Conservation (phyloP, 2,797 vertebrate genomes). For the Rhinoraja longicauda region DNA sequence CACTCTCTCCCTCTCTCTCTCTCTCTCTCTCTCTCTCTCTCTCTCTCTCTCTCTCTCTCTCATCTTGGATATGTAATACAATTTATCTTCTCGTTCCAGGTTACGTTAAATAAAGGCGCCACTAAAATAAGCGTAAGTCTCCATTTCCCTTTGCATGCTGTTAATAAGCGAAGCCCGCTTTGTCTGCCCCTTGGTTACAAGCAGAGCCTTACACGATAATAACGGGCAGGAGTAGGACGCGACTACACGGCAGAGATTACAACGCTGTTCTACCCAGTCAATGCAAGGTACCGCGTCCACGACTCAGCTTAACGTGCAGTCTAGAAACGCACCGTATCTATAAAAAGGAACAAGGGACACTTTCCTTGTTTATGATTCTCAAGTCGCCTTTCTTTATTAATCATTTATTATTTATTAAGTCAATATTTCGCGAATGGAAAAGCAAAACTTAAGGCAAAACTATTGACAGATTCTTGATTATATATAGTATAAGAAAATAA, state of each 20-base stretch:
- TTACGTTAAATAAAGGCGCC: constrained; percentile 68
- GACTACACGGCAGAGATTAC: neutral
- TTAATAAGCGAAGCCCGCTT: neutral
- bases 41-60: neutral
- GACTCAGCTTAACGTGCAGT: too few species aligned
- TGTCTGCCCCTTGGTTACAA: neutral
- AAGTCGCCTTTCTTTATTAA: neutral
- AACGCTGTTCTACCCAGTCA: neutral
- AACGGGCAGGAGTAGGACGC: too few species aligned
- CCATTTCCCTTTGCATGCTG: neutral
- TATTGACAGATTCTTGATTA: too few species aligned
- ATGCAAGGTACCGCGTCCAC: neutral
- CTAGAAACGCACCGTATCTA: neutral
- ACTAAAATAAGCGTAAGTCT: constrained; percentile 93
- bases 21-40: neutral
- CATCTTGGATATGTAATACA: constrained; percentile 33
- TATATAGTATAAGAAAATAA: too few species aligned
- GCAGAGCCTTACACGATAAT: too few species aligned
- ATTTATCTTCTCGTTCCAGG: constrained; percentile 60
- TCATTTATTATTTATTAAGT: neutral
- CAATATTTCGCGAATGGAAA: neutral
- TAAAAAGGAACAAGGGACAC: neutral
- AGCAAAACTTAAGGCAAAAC: too few species aligned
- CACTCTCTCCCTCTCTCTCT: too few species aligned
- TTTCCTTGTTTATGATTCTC: neutral